phyloP scores from a whole-genome alignment of 2,888 invertebrate species.

The Dilophus febrilis region DNA sequence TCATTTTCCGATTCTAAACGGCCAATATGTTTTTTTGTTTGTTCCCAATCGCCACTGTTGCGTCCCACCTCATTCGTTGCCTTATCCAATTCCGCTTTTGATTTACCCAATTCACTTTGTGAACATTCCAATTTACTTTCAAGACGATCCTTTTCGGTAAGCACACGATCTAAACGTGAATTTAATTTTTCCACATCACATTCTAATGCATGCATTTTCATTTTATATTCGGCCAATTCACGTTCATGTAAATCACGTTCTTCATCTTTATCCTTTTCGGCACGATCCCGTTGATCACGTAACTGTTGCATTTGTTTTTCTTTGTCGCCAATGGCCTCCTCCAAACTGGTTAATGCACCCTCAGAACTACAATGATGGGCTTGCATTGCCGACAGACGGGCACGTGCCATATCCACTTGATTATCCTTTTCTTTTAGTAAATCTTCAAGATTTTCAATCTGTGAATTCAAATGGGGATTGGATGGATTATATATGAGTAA shows the following conservation, averaged over 20 bases:
- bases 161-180: constrained; percentile 72
- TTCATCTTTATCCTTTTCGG: constrained; percentile 90
- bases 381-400: constrained; percentile 80
- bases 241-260: constrained; percentile 86
- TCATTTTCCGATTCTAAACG: constrained; percentile 82
- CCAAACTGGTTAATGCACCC: constrained; percentile 79
- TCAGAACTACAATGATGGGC: constrained; percentile 88
- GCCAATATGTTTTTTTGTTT: constrained; percentile 50
- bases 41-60: constrained; percentile 57
- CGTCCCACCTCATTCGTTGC: constrained; percentile 75
- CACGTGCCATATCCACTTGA: constrained; percentile 89
- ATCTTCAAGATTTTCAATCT: constrained; percentile 97
- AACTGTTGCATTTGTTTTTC: constrained; percentile 93
- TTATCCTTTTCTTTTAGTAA: constrained; percentile 94
- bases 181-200: constrained; percentile 82
- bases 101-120: constrained; percentile 84
- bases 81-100: constrained; percentile 85
- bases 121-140: constrained; percentile 84
- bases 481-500: too few relatives aligned
- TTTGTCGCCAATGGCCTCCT: constrained; percentile 91
- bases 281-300: constrained; percentile 79
- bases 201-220: constrained; percentile 79
- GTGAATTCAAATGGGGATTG: too few relatives aligned
- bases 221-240: constrained; percentile 86
- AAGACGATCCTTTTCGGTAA: constrained; percentile 77